phyloP scores from a whole-genome alignment of 2,113 vertebrate species.

The Trematomus loennbergii region DNA sequence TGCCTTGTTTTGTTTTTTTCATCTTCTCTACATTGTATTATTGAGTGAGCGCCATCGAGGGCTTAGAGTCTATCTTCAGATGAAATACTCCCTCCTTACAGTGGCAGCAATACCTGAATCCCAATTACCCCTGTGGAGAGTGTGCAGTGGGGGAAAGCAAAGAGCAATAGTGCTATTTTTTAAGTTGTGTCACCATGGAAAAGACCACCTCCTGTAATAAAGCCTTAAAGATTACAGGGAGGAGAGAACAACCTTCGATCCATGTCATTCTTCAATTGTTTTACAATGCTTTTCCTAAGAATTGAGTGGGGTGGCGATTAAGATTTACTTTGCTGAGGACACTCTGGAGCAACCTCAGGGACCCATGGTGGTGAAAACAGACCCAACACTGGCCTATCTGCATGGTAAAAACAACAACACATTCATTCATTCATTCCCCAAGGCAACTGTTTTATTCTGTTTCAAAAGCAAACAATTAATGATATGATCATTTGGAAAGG shows the following conservation, averaged over 20 bases:
- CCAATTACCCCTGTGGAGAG: constrained; percentile 44
- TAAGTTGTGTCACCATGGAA: background rate
- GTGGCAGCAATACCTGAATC: constrained; percentile 66
- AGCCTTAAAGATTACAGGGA: background rate
- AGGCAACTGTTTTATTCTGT: background rate
- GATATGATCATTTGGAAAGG: background rate
- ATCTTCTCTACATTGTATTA: constrained; percentile 65
- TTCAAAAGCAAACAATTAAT: constrained; percentile 11
- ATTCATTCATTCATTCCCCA: background rate
- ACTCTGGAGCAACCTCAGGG: background rate
- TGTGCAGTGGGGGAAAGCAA: constrained; percentile 14
- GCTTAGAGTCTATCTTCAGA: constrained; percentile 64
- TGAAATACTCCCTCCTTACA: constrained; percentile 63
- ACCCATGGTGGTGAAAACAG: background rate
- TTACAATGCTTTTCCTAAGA: background rate
- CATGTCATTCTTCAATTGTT: background rate
- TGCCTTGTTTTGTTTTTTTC: constrained; percentile 59
- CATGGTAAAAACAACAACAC: no score
- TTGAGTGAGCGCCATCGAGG: constrained; percentile 57
- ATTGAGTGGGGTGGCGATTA: constrained; percentile 5
- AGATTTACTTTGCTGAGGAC: background rate
- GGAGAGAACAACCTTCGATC: background rate
- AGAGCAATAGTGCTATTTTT: background rate
- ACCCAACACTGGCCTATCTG: background rate
- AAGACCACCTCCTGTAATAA: background rate